A percentile compares a stretch with the other conserved stretches of the same genome.
phyloP scores from a whole-genome alignment of 2,888 invertebrate genomes.

The Allophyes oxyacanthae region DNA sequence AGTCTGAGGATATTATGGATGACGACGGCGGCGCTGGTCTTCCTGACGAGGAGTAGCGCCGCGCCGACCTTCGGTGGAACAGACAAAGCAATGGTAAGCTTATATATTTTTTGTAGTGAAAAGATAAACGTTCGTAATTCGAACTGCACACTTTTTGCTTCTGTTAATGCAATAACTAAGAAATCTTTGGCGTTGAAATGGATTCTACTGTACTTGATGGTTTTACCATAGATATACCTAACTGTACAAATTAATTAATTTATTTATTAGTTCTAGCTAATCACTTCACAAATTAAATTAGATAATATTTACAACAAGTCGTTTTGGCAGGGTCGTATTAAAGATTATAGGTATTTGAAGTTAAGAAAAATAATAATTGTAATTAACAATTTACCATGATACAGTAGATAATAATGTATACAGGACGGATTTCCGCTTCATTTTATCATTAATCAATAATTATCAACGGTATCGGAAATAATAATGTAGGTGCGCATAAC shows the following conservation, averaged over 20 bases:
- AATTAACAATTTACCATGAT: too few species aligned
- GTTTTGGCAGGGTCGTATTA: too few species aligned
- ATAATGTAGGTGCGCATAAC: slow-evolving; percentile 58
- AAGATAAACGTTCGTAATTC: slow-evolving; percentile 35
- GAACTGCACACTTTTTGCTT: slow-evolving; percentile 28
- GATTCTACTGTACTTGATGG: slow-evolving; percentile 26
- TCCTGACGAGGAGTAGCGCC: slow-evolving; percentile 78
- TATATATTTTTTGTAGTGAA: slow-evolving; percentile 22
- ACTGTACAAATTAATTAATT: neutral
- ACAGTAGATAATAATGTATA: too few species aligned
- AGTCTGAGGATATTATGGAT: slow-evolving; percentile 79
- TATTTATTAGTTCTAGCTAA: neutral
- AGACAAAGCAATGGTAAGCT: slow-evolving; percentile 85
- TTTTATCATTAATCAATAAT: slow-evolving; percentile 54
- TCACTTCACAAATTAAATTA: too few species aligned
- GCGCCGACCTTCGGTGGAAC: slow-evolving; percentile 82
- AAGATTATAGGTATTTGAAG: too few species aligned
- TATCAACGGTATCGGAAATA: slow-evolving; percentile 71
- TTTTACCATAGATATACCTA: neutral
- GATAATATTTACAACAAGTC: too few species aligned
- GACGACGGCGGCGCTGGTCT: slow-evolving; percentile 70
- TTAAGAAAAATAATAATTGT: too few species aligned
- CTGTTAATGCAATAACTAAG: slow-evolving; percentile 27
- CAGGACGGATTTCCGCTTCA: slow-evolving; percentile 38
- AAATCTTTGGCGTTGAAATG: slow-evolving; percentile 45